Evolutionary conservation across 2,888 invertebrate genomes (phyloP), one percentile per base, ranked within the genome.

Genomic region (Acrobeloides nanus): DNA sequence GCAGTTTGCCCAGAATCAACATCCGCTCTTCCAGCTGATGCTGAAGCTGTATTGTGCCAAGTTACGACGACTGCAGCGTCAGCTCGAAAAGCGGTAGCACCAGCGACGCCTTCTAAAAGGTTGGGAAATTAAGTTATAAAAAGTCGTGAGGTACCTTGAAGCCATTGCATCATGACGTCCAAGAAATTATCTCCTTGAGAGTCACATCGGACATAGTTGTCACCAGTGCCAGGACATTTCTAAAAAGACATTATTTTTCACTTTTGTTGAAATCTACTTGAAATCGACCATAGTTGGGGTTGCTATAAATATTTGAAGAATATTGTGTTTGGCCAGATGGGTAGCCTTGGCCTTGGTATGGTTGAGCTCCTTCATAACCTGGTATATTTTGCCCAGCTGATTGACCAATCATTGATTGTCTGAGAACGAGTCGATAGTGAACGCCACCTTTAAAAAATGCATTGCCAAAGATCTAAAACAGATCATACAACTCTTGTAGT

Each of bases 41-140:
- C 69, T 10, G 71, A 72, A 0, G 89, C 86, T 77, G 92, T 84
- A 76, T 93, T 92, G 75, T 87, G 88, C 95, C 93, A 95, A 0
- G 93, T 93, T 46, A 87, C 82, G 52, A 89, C 85, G 49, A 87
- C 79, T 3, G 84, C 87, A 72, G 89, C 89, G 73, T 89, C 88
- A 0, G 93, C 89, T 59, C 83, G 81, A 77, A 93, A 95, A 2
- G 84, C 84, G 34, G 87, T 85, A 0, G 89, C 84, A 0, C 93
- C 92, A 12, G 74, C 86, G 20, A 92, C 87, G 8, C 89, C 89
- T 62, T 86, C 82, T 37, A 87, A 81, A 49, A 89, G 21, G 12
- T 4, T n/a, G 7, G 10, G 15, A 6, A 12, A 17, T 34, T n/a
- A 20, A 7, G 17, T 20, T n/a, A 10, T 6, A 8, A 6, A 32